Evolutionary conservation across 2,797 vertebrate species (phyloP).

Genomic region (Lagocephalus sceleratus): DNA sequence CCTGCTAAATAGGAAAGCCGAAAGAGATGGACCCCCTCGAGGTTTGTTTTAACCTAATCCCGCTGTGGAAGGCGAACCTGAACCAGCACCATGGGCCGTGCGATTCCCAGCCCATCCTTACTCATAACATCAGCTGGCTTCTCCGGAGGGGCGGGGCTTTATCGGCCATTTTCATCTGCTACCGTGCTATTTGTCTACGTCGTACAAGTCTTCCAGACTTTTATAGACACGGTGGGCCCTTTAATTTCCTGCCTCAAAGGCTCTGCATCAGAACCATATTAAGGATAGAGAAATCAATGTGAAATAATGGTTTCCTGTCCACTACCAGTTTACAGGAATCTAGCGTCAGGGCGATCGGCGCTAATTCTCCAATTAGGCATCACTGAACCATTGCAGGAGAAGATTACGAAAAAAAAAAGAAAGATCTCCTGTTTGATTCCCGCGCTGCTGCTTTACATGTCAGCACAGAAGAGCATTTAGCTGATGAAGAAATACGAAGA

Average conservation of each 20-base stretch:
- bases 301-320: not conserved
- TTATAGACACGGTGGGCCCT: not conserved
- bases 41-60: slow-evolving; percentile 35
- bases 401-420: not conserved
- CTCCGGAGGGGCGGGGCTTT: slow-evolving; percentile 18
- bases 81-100: not conserved
- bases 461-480: no score
- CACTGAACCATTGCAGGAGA: not conserved
- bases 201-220: not conserved
- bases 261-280: not conserved
- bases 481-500: no score
- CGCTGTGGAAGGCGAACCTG: slow-evolving; percentile 24
- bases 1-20: slow-evolving; percentile 33
- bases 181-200: slow-evolving; percentile 25
- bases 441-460: no score
- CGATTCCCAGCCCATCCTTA: slow-evolving; percentile 62
- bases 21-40: slow-evolving; percentile 6
- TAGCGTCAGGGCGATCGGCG: not conserved
- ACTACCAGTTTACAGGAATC: not conserved
- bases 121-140: slow-evolving; percentile 52
- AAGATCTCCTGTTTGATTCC: not conserved
- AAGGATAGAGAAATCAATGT: not conserved
- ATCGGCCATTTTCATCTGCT: slow-evolving; percentile 34
- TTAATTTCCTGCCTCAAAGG: slow-evolving; percentile 5
- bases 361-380: not conserved